A percentile compares a stretch with the other conserved stretches of the same genome.
These are phyloP conservation scores for Acropora yongei DNA, from an alignment of 64 coral and sea anemone species.

Conservation along the genomic window DNA sequence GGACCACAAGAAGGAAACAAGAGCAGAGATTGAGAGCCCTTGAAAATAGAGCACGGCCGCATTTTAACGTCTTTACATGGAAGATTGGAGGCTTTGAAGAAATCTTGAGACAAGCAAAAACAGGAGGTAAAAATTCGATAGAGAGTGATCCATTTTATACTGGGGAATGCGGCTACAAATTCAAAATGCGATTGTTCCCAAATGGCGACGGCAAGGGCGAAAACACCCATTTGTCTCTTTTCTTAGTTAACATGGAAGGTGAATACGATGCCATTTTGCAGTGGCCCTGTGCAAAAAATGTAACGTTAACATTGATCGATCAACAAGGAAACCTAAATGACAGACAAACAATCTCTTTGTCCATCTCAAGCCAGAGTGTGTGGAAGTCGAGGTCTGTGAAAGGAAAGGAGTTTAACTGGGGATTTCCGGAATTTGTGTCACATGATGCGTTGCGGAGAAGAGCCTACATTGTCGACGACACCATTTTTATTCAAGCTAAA, in stretches of 20 bases:
- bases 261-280: conserved; percentile 8
- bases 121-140: too few relatives aligned
- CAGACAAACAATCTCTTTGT: neutral
- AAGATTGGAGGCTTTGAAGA: neutral
- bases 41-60: neutral
- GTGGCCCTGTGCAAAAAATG: conserved; percentile 1
- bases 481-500: conserved; percentile 6
- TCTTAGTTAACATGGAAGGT: conserved; percentile 10
- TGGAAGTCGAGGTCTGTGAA: neutral
- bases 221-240: too few relatives aligned
- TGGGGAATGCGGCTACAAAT: too few relatives aligned
- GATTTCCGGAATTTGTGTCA: neutral
- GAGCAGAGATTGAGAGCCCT: neutral
- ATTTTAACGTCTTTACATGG: neutral
- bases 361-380: accelerated
- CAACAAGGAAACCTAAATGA: neutral
- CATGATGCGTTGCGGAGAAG: neutral
- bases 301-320: conserved; percentile 21
- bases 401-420: neutral
- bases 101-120: too few relatives aligned
- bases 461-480: neutral
- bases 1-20: neutral
- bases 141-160: too few relatives aligned
- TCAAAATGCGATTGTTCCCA: too few relatives aligned
- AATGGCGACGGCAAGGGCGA: too few relatives aligned